Base-by-base conservation (phyloP, 2,797 vertebrate genomes). In the Arctocebus calabarensis region DNA sequence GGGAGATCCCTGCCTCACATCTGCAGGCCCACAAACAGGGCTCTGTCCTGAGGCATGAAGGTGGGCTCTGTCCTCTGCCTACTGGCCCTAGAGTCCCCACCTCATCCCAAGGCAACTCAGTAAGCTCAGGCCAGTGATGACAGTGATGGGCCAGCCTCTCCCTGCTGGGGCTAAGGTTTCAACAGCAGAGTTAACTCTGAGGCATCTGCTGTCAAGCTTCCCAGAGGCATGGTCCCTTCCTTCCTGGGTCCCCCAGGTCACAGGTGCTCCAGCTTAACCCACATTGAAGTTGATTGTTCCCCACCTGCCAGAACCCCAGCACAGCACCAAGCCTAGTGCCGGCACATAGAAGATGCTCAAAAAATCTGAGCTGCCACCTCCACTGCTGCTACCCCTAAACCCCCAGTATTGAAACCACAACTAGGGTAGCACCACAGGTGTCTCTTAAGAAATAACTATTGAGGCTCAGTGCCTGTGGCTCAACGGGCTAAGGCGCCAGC, bases 361-460 rank as follows among this genome's bases (percentile, higher is more conserved):
- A 43, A 43, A 43, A 17, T 20, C 45, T 14, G 0, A 34, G 45
- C 23, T 12, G 8, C 59, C 10, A 55, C 25, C 3, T 3, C 64
- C 45, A 37, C 13, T 40, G 34, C 12, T 22, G 20, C 14, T 57
- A 12, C 27, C 34, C 0, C 8, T 43, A 37, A 37, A 13, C 27
- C 19, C 5, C 13, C 25, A 0, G 7, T 22, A 61, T 2, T 0
- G 23, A 78, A 9, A 3, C 8, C 16, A 48, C 43, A 64, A 57
- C 22, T 4, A 12, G 48, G 48, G 48, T 16, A 52, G 52, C 37
- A 3, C 29, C 29, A 1, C 1, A 5, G 57, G 14, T 22, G 14
- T 22, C 19, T 27, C 73, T 85, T 40, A 34, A 1, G 8, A n/a
- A 45, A 16, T 1, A 12, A 9, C 61, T 59, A 66, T 6, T 13